Evolutionary conservation across 2,113 vertebrate genomes (phyloP).

Genomic region (Sorex fumeus): DNA sequence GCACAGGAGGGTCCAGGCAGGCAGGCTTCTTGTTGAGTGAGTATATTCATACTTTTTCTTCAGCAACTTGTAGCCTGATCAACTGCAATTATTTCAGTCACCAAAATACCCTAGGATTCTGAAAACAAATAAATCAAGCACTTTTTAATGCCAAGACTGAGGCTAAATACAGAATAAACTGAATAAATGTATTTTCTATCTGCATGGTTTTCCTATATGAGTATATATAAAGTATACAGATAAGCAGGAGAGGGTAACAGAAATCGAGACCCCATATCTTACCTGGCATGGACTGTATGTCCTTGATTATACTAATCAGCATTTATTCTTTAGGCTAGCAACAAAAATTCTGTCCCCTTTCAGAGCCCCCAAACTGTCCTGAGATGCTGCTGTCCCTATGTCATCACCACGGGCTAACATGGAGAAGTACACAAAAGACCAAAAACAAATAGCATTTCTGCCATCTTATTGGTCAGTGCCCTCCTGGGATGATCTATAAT

Average conservation of each 20-base stretch:
- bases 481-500: conserved; percentile 59
- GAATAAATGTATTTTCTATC: not conserved
- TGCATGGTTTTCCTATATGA: not conserved
- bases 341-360: conserved; percentile 9
- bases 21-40: conserved; percentile 38
- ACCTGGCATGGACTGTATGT: not conserved
- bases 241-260: not conserved
- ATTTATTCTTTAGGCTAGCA: conserved; percentile 61
- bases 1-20: conserved; percentile 39
- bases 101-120: not conserved
- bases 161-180: conserved; percentile 39
- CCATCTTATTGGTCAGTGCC: not conserved
- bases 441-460: not conserved
- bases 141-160: not conserved
- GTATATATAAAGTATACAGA: not conserved
- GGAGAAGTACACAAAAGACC: conserved; percentile 71
- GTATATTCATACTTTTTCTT: conserved; percentile 50
- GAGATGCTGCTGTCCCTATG: conserved; percentile 39
- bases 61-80: conserved; percentile 48
- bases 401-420: conserved; percentile 9
- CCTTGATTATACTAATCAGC: conserved; percentile 7
- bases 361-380: not conserved
- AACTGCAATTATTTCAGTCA: conserved; percentile 54
- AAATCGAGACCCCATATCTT: not conserved
- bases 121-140: conserved; percentile 40